Conservation (phyloP, 2,888 invertebrate species). For the Podotricha telesiphe region DNA sequence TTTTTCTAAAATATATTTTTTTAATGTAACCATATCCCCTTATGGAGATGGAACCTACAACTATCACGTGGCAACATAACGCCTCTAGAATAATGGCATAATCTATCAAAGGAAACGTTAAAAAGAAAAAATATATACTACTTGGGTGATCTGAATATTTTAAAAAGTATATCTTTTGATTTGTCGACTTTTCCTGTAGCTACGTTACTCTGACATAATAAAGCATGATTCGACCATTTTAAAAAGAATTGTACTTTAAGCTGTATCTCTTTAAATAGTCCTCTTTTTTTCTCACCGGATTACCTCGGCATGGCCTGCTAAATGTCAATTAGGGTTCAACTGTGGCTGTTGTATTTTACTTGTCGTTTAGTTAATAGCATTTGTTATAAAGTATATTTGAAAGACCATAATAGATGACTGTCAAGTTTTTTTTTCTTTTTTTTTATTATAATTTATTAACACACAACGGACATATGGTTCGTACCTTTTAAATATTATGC, state of each 20-base stretch:
- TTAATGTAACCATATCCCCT: no score
- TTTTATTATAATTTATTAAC: no score
- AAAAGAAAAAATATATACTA: no score
- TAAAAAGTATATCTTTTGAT: neutral
- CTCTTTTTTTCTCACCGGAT: neutral
- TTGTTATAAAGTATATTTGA: neutral
- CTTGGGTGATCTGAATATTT: neutral
- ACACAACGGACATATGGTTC: no score
- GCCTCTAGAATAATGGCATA: no score
- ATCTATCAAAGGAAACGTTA: no score
- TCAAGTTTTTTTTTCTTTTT: no score
- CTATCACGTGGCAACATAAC: no score
- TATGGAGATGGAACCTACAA: no score
- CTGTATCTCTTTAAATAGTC: neutral
- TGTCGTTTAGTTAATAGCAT: constrained; percentile 38
- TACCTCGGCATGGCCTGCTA: constrained; percentile 25
- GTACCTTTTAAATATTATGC: no score
- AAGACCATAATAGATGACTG: neutral
- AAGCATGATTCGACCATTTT: neutral
- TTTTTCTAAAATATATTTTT: no score
- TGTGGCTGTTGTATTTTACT: constrained; percentile 37
- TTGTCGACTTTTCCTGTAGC: neutral
- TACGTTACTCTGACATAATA: neutral
- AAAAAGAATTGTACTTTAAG: neutral
- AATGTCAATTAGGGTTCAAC: constrained; percentile 26